Evolutionary conservation across 2,113 vertebrate species (phyloP), one percentile per base, ranked within the genome.

Genomic region (Takifugu bimaculatus): DNA sequence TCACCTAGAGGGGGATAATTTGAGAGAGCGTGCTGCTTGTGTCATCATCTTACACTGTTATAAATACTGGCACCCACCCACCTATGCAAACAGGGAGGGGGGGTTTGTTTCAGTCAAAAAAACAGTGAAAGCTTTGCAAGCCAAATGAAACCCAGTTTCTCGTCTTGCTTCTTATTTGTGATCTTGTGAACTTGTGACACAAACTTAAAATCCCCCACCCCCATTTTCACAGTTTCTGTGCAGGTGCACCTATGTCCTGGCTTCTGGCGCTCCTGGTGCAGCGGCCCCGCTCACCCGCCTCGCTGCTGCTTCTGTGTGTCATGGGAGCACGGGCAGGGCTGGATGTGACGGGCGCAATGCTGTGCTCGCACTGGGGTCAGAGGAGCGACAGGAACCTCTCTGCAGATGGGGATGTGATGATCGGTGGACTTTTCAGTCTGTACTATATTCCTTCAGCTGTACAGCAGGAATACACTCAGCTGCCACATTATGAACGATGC

Each of bases 401-500:
- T 20, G 20, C 20, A 20, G 20, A 20, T 20, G 20, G 20, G 20
- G 20, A 20, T 20, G 20, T 20, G 20, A 20, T 20, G 20, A 20
- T 20, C 20, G 20, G 20, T 20, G 20, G 20, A 20, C 20, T 20
- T 20, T 20, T 20, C 20, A 20, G 1, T 1, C 20, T 20, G 20
- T 20, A 20, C 20, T 20, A 20, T 20, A 20, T 20, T 4, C 75
- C 83, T 52, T 59, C 80, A 20, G 39, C 74, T 87, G 26, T 28
- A 50, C 51, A 27, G 74, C 83, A 81, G 3, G 58, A 70, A 54
- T 90, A 84, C 50, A 81, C 66, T 49, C 50, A 54, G 57, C 59
- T 44, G 29, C 78, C 88, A 1, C 4, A 63, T 26, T 61, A 82
- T 54, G 63, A 53, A 50, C 26, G 79, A 13, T 91, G 90, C 54